A percentile compares a stretch with the other conserved stretches of the same genome.
Conservation (phyloP, 2,113 vertebrate species). For the Corvus moneduloides region DNA sequence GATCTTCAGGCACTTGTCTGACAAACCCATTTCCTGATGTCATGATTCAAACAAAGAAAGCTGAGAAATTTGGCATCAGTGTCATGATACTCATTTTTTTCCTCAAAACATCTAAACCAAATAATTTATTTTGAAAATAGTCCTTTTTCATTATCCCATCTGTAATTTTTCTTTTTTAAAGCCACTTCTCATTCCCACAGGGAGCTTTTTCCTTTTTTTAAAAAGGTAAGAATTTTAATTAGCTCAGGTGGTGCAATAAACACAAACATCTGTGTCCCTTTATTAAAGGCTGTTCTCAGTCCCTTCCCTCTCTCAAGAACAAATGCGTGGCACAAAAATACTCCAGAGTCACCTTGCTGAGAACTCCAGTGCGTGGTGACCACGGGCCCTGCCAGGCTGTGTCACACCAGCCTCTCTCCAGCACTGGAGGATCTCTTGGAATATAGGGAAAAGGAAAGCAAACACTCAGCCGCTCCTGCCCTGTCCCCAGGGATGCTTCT, state of each 20-base stretch:
- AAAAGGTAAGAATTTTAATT: slow-evolving; percentile 61
- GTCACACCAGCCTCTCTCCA: neutral
- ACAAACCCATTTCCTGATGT: neutral
- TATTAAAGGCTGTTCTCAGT: slow-evolving; percentile 34
- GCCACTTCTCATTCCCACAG: slow-evolving; percentile 9
- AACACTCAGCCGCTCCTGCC: neutral
- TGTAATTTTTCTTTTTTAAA: slow-evolving; percentile 22
- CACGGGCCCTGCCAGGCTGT: neutral
- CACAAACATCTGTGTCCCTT: slow-evolving; percentile 58
- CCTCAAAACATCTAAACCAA: neutral
- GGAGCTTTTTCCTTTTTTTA: neutral
- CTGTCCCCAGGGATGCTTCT: neutral
- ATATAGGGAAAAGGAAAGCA: neutral
- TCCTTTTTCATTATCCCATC: neutral
- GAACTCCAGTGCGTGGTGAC: neutral
- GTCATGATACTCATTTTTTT: fast-evolving
- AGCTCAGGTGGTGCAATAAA: slow-evolving; percentile 63
- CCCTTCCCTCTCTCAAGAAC: neutral
- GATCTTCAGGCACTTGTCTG: neutral
- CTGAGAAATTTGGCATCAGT: neutral
- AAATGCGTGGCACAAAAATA: neutral
- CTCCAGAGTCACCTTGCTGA: slow-evolving; percentile 1
- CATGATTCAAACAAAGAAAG: neutral
- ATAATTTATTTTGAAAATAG: neutral
- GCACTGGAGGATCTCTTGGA: neutral